Percentiles rank a stretch among this genome's conserved stretches.
Conservation (phyloP, 1,140 invertebrate genomes). For the Thaumatotibia leucotreta region DNA sequence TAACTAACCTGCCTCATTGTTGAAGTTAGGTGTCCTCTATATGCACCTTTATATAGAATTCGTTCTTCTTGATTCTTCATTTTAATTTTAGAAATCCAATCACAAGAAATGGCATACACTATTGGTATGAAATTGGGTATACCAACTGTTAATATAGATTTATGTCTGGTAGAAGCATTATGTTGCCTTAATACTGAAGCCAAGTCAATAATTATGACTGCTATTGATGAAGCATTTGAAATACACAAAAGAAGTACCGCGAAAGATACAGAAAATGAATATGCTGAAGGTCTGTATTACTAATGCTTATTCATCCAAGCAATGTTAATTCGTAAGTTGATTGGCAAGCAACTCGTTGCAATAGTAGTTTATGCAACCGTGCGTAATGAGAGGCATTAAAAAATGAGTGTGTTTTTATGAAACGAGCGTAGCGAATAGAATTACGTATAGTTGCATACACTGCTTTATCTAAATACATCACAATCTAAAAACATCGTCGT, state of each 20-base stretch:
- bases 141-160: slow-evolving; percentile 53
- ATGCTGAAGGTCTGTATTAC: slow-evolving; percentile 12
- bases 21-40: too few relatives aligned
- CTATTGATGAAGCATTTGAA: slow-evolving; percentile 51
- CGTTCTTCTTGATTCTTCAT: background rate
- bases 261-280: slow-evolving; percentile 24
- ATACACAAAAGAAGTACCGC: slow-evolving; percentile 23
- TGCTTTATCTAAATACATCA: too few relatives aligned
- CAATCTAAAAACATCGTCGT: too few relatives aligned
- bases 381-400: too few relatives aligned
- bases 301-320: background rate
- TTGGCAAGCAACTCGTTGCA: too few relatives aligned
- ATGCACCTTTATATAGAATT: too few relatives aligned
- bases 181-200: slow-evolving; percentile 37
- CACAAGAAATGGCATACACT: slow-evolving; percentile 60
- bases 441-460: too few relatives aligned
- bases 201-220: slow-evolving; percentile 36
- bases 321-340: too few relatives aligned
- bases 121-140: slow-evolving; percentile 46
- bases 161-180: slow-evolving; percentile 52
- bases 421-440: too few relatives aligned
- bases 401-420: too few relatives aligned
- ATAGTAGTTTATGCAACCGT: too few relatives aligned
- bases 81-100: slow-evolving; percentile 46
- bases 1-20: too few relatives aligned